Base-by-base conservation (phyloP, 2,888 invertebrate species). In the Cabera pusaria region DNA sequence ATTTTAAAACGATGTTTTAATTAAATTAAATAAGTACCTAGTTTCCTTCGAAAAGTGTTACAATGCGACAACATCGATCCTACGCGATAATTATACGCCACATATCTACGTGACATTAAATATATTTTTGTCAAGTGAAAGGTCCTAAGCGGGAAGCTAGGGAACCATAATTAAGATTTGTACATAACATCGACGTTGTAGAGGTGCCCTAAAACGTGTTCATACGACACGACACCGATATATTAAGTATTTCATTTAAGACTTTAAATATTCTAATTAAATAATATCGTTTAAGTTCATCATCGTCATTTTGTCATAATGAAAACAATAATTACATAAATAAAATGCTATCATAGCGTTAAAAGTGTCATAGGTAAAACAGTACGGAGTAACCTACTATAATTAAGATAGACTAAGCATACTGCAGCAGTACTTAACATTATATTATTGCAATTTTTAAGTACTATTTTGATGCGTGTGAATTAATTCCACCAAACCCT, bases 161-260 rank as follows among this genome's bases (percentile, higher is more conserved):
- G 65, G 65, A 56, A 52, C 59, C 52, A 40, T 48, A 26, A 9
- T 9, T 16, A 10, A 11, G n/a, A 16, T 23, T 31, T 20, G 25
- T 38, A 35, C 14, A 9, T 17, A 19, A 5, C 8, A 14, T 19
- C 11, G 27, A 32, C 11, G 26, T 31, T 25, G 47, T 19, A 17
- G 33, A 40, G 37, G 44, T 45, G 33, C 54, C 56, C 57, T 56
- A 54, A 52, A 27, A 35, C 24, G 55, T 54, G 56, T 55, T 69
- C 70, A 53, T 59, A 77, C 64, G 64, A 65, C 63, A 85, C 81
- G 67, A 84, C 83, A 85, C 72, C 72, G 57, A 84, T 73, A 82
- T 58, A 65, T 74, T 64, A 45, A 59, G 67, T 69, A 59, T 53
- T 67, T 26, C 18, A 39, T 43, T 31, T 21, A 33, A 35, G 16